Base-by-base conservation (phyloP, 2,113 vertebrate genomes). In the Sorex fumeus region DNA sequence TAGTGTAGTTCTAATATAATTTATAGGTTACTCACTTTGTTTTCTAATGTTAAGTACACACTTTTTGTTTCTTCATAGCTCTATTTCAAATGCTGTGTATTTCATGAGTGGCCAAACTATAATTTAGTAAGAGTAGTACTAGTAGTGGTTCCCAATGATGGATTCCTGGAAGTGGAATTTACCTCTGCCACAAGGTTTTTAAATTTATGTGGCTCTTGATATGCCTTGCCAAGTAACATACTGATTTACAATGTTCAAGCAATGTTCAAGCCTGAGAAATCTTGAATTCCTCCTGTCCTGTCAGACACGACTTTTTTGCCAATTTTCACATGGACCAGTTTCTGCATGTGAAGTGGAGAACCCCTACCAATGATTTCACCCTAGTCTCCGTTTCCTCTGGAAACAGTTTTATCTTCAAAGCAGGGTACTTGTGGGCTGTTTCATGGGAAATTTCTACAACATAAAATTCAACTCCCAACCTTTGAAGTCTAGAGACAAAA, bases 151-250 rank as follows among this genome's bases (percentile, higher is more conserved):
- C n/a, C 25, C 84, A 81, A 72, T 64, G 23, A 28, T 80, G 36
- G 32, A 47, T 84, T 91, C 74, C 69, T 94, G 81, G 62, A 93
- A 91, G 78, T 74, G 47, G 70, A 81, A 74, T 84, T 76, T 60
- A 60, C 43, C 53, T 94, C 77, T 87, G 69, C 77, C 92, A 95
- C 62, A 91, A 60, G 30, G 13, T 67, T 76, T 93, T 53, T 30
- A 79, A 77, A 69, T 71, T 89, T 92, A 30, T 69, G 36, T 93
- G 84, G 36, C 76, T 91, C 76, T 88, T 80, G 36, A 47, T 60
- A 13, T 76, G 32, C 47, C 18, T 84, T 32, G 23, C 84, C 67
- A 86, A 80, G 72, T 77, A 91, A 50, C 62, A 18, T 45, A 40
- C 72, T 84, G 72, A 64, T 74, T 84, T 93, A 69, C 87, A 67